Evolutionary conservation across 1,140 invertebrate genomes (phyloP).

Genomic region (Oncopeltus fasciatus): DNA sequence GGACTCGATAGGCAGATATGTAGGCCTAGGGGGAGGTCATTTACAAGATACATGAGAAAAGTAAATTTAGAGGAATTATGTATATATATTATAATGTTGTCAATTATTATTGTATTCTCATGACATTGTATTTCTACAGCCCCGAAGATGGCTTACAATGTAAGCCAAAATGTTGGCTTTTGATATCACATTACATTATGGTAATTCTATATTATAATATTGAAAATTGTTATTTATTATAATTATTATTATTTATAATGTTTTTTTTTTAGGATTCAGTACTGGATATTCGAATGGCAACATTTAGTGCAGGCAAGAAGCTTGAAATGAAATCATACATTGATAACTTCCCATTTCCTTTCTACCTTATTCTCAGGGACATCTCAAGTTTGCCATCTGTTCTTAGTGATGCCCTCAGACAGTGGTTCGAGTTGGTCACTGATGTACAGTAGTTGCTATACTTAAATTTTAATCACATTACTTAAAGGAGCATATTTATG

Average conservation of each 20-base stretch:
- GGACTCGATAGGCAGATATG: no score
- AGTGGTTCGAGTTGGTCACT: slow-evolving; percentile 95
- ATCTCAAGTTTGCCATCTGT: slow-evolving; percentile 74
- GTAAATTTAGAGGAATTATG: no score
- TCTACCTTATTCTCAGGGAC: slow-evolving; percentile 86
- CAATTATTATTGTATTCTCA: no score
- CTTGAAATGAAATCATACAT: slow-evolving; percentile 61
- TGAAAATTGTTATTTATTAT: neutral
- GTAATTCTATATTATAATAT: neutral
- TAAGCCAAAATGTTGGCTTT: no score
- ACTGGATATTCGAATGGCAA: slow-evolving; percentile 68
- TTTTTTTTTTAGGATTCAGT: slow-evolving; percentile 57
- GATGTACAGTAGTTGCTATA: slow-evolving; percentile 34
- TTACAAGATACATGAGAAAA: no score
- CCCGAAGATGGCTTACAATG: no score
- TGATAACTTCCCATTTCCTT: slow-evolving; percentile 96
- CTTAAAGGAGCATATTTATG: no score
- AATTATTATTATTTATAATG: neutral
- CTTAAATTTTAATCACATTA: no score
- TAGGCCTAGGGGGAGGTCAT: no score
- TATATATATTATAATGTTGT: no score
- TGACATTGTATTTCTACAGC: no score
- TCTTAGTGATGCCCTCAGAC: slow-evolving; percentile 85
- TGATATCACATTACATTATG: no score
- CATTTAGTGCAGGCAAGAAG: slow-evolving; percentile 50